Conservation (phyloP, 1,140 invertebrate species). For the Planococcus citri region DNA sequence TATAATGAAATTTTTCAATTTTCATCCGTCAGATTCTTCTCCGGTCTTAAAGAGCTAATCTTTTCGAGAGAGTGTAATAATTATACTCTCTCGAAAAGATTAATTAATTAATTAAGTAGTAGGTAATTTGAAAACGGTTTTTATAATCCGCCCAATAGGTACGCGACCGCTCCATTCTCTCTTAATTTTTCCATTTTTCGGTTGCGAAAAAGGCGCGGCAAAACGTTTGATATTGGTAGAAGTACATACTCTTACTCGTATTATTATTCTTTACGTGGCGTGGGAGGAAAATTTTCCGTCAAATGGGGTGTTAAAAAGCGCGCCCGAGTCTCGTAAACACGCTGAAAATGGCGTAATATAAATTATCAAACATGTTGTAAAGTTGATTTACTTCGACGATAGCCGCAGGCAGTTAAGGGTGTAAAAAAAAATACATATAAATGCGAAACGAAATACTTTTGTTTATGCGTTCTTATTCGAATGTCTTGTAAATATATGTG, state of each 20-base stretch:
- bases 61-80: too few relatives aligned
- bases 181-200: not conserved
- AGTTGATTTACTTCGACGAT: not conserved
- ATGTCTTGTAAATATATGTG: conserved; percentile 7
- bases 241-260: too few relatives aligned
- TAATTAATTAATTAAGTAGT: too few relatives aligned
- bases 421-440: not conserved
- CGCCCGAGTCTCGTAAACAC: not conserved
- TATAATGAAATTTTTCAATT: too few relatives aligned
- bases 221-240: too few relatives aligned
- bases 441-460: conserved; percentile 2
- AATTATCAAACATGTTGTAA: conserved; percentile 8
- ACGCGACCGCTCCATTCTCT: too few relatives aligned
- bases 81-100: too few relatives aligned
- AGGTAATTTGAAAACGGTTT: not conserved
- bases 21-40: too few relatives aligned
- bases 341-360: not conserved
- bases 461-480: not conserved
- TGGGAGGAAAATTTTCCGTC: not conserved
- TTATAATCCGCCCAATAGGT: too few relatives aligned
- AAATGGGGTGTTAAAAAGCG: not conserved
- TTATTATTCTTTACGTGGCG: too few relatives aligned
- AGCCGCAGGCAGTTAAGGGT: not conserved
- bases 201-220: too few relatives aligned
- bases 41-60: too few relatives aligned